Percentiles rank a stretch among this genome's conserved stretches.
Conservation (phyloP, 2,888 invertebrate species). For the Bembecia ichneumoniformis region DNA sequence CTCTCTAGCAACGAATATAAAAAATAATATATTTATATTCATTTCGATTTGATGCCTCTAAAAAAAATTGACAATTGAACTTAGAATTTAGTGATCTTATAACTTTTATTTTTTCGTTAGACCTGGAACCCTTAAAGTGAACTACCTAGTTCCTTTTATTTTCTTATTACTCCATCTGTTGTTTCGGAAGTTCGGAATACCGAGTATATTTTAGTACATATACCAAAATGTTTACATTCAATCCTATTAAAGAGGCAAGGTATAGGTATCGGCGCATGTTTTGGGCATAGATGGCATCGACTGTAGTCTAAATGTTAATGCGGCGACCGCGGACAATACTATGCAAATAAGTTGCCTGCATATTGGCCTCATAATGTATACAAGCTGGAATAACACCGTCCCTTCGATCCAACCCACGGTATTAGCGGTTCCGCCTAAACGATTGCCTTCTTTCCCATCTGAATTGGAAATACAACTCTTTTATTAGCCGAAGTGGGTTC, state of each 20-base stretch:
- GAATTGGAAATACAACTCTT: neutral
- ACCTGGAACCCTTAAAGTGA: too few relatives aligned
- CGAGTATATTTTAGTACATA: too few relatives aligned
- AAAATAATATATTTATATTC: too few relatives aligned
- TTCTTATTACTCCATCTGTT: too few relatives aligned
- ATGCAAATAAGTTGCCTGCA: constrained; percentile 44
- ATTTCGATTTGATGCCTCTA: too few relatives aligned
- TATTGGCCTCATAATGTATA: constrained; percentile 38
- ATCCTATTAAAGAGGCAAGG: constrained; percentile 11
- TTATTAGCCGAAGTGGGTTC: neutral
- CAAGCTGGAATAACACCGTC: constrained; percentile 31
- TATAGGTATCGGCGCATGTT: constrained; percentile 26
- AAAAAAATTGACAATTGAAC: too few relatives aligned
- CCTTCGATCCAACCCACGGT: constrained; percentile 2
- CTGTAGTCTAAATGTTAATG: constrained; percentile 56
- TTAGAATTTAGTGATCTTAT: too few relatives aligned
- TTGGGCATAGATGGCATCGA: constrained; percentile 24
- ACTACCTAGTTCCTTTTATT: too few relatives aligned
- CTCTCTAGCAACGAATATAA: too few relatives aligned
- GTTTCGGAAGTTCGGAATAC: too few relatives aligned
- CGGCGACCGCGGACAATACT: constrained; percentile 43
- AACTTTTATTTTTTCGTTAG: too few relatives aligned
- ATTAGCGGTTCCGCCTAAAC: neutral
- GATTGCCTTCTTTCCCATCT: neutral
- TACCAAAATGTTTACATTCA: neutral